Base-by-base conservation (phyloP, 2,888 invertebrate genomes). In the Belgica antarctica region DNA sequence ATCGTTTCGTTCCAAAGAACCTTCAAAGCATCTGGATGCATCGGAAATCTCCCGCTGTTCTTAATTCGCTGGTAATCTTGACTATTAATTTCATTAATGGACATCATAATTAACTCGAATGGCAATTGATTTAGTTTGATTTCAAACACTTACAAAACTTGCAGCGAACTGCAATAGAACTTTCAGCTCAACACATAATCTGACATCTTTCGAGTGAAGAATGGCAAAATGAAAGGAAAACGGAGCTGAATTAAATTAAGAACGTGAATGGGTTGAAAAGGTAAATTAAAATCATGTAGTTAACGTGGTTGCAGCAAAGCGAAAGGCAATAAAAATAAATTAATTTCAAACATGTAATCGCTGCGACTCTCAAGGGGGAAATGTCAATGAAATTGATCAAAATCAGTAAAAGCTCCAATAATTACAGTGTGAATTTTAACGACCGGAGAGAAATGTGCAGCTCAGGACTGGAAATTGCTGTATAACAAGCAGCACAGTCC, bases 401-500 rank as follows among this genome's bases (percentile, higher is more conserved):
- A n/a, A 59, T 59, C 52, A 52, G 52, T 15, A 7, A 46, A 22
- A n/a, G 19, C 27, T 59, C 27, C 57, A 68, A 47, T 68, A 62
- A 47, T 57, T 68, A 57, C 31, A 47, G 68, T 68, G 68, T 68
- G 68, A 68, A 68, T 68, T 52, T 68, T 68, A 68, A 68, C 68
- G 47, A 68, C 68, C 27, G 52, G 19, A 25, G 15, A 57, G 52
- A 15, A 59, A 59, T 19, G 52, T 17, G 2, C 52, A 46, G 52
- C 22, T 4, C 19, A 22, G 17, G 2, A 17, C 7, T 52, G 22
- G 41, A 2, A 10, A 41, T 31, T 19, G 22, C 52, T 19, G 2
- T 22, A 17, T 12, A 10, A 41, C n/a, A 52, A n/a, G 8, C 19
- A 52, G 22, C 52, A 7, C 41, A 52, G 52, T 22, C 52, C 7